Evolutionary conservation across 2,113 vertebrate species (phyloP).

Genomic region (Cercocebus atys): DNA sequence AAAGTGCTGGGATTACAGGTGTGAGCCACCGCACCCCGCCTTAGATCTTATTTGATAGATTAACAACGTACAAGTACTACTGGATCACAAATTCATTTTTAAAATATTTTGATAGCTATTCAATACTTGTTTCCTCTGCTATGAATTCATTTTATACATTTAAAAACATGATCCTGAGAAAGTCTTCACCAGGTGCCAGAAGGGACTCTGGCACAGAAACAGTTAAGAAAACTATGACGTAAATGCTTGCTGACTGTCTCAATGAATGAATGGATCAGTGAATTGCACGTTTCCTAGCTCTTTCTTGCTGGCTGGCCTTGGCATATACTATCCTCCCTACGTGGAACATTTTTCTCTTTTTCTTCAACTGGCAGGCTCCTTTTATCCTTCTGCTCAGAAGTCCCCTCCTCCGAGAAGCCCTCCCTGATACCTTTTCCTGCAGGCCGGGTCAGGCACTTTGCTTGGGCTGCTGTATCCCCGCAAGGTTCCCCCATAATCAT

Average conservation of each 20-base stretch:
- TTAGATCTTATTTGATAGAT: too few relatives aligned
- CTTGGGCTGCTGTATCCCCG: not conserved
- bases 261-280: not conserved
- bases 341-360: not conserved
- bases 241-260: not conserved
- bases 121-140: not conserved
- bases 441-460: not conserved
- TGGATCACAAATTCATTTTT: not conserved
- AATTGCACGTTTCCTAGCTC: not conserved
- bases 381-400: not conserved
- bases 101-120: not conserved
- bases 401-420: not conserved
- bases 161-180: constrained; percentile 1
- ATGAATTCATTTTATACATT: not conserved
- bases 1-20: not conserved
- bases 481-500: not conserved
- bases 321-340: not conserved
- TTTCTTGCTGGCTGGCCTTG: not conserved
- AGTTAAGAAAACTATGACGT: not conserved
- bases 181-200: not conserved
- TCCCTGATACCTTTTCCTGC: not conserved
- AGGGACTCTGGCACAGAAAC: not conserved
- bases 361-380: not conserved
- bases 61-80: too few relatives aligned
- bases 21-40: not conserved